A percentile compares a stretch with the other conserved stretches of the same genome.
Conservation (phyloP, 2,797 vertebrate genomes). For the Acanthurus lineatus region DNA sequence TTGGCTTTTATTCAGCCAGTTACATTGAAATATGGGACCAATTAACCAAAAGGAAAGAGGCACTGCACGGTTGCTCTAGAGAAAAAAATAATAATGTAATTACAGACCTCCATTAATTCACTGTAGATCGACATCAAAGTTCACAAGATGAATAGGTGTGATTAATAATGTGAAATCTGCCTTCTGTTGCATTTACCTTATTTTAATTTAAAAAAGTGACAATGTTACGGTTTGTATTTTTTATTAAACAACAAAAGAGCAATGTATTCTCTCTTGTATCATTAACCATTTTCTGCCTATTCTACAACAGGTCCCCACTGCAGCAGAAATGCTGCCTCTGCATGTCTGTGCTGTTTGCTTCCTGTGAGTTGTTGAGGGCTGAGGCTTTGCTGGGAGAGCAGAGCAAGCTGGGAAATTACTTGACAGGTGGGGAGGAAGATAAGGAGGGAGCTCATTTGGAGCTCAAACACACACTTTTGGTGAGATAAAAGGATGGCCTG, state of each 20-base stretch:
- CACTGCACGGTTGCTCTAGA: not conserved
- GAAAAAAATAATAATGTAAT: not conserved
- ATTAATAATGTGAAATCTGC: not conserved
- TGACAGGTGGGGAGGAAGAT: slow-evolving; percentile 51
- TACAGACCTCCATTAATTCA: not conserved
- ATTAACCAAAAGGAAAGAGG: slow-evolving; percentile 1
- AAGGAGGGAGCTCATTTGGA: slow-evolving; percentile 37
- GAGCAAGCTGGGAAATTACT: slow-evolving; percentile 47
- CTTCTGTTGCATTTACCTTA: not conserved
- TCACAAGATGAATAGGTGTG: not conserved
- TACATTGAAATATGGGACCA: not conserved
- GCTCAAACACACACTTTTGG: slow-evolving; percentile 13
- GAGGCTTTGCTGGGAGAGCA: slow-evolving; percentile 21
- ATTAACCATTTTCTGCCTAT: not conserved
- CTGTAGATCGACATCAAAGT: not conserved
- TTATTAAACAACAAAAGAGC: not conserved
- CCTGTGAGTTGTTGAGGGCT: not conserved
- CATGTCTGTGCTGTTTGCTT: slow-evolving; percentile 7
- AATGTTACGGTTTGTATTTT: not conserved
- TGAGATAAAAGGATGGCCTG: not conserved
- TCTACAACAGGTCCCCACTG: slow-evolving; percentile 6
- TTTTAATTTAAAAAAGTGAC: not conserved
- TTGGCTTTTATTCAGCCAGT: not conserved
- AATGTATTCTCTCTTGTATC: not conserved
- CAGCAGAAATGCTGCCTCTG: slow-evolving; percentile 39